Base-by-base conservation (phyloP, 2,113 vertebrate genomes). In the Cyphomyrus discorhynchus region DNA sequence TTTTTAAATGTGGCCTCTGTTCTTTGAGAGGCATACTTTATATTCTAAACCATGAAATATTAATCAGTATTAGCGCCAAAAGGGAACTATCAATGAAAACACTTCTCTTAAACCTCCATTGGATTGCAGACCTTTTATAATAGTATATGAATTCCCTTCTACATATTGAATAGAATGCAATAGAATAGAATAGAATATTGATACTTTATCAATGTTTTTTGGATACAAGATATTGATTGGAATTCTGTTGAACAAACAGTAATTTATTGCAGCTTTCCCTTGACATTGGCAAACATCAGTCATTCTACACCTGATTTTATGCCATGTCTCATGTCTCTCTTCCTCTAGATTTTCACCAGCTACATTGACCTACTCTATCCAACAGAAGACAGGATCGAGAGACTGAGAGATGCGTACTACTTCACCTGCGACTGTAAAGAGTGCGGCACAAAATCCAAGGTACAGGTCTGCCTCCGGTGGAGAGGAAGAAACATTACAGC, bases 331-430 rank as follows among this genome's bases (percentile, higher is more conserved):
- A 31, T 89, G 9, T 35, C 21, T 92, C 86, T 5, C 90, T 13
- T 91, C 35, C 17, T 56, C 0, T 74, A 99, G 98, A 93, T 99
- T 89, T 98, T 98, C 89, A 99, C 97, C 93, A 99, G 97, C 94
- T 99, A 99, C 91, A 99, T 99, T 88, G 98, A 99, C 91, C 95
- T 99, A 47, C 94, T 99, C 19, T 99, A 99, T 90, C 97, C 98
- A 19, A 98, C 98, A 27, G 97, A 98, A 70, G 98, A 99, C 88
- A 95, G 98, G 62, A 98, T 97, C 13, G 96, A 95, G 90, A 94
- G 97, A 88, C 92, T 99, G 74, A 95, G 94, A 92, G 98, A 99
- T 42, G 96, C 95, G 0, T 99, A 99, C 77, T 98, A 97, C 94
- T 99, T 99, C 53, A 97, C 92, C n/a, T 99, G 98, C 39, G 95